Evolutionary conservation across 2,113 vertebrate species (phyloP).

Genomic region (Pelusios castaneus): DNA sequence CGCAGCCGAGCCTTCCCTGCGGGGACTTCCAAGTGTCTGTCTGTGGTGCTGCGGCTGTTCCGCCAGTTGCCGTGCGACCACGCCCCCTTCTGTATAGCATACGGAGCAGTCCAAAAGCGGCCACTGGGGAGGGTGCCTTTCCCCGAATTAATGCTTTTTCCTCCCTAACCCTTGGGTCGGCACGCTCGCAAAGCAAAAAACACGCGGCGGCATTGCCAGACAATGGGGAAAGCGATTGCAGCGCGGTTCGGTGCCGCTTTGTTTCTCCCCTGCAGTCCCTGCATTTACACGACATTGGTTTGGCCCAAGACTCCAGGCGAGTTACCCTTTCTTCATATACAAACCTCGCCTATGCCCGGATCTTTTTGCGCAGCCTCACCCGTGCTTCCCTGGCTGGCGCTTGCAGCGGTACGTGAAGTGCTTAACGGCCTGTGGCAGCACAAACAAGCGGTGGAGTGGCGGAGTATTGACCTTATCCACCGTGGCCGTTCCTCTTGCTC

Average conservation of each 20-base stretch:
- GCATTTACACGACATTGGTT: background rate
- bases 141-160: rapidly evolving
- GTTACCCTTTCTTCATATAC: conserved; percentile 13
- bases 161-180: background rate
- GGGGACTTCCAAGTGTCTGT: too few relatives aligned
- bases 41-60: too few relatives aligned
- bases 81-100: rapidly evolving
- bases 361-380: rapidly evolving
- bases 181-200: rapidly evolving
- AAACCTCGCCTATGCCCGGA: background rate
- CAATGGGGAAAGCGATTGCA: rapidly evolving
- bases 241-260: rapidly evolving
- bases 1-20: too few relatives aligned
- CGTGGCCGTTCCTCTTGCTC: background rate
- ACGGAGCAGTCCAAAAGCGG: conserved; percentile 33
- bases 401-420: background rate
- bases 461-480: too few relatives aligned
- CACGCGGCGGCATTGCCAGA: rapidly evolving
- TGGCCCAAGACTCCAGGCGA: background rate
- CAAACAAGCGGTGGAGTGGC: rapidly evolving
- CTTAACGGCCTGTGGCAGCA: background rate
- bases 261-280: background rate
- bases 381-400: rapidly evolving
- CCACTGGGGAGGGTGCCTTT: rapidly evolving
- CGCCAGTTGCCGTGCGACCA: too few relatives aligned